Percentiles rank a stretch among this genome's conserved stretches.
Evolutionary conservation across 2,113 vertebrate genomes (phyloP).

Genomic region (Alethe diademata): DNA sequence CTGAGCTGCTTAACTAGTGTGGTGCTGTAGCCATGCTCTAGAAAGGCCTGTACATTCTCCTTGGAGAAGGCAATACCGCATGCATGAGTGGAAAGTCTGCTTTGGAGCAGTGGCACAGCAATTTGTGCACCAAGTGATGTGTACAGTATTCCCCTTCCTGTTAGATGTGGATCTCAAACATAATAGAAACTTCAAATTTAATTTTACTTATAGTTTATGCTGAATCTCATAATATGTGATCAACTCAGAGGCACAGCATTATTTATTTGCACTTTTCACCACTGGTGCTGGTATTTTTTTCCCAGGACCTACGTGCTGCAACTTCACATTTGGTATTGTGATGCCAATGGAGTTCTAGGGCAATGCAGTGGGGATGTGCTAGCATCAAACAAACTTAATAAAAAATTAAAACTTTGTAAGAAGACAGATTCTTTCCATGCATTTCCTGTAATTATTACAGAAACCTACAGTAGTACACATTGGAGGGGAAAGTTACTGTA

Average conservation of each 20-base stretch:
- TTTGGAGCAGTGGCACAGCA: neutral
- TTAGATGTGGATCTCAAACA: neutral
- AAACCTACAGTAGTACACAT: neutral
- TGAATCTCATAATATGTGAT: neutral
- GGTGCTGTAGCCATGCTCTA: neutral
- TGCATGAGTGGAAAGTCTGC: neutral
- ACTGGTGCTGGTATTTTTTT: neutral
- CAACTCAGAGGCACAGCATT: neutral
- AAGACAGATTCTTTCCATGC: neutral
- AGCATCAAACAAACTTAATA: neutral
- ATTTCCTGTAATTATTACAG: neutral
- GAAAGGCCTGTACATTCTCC: neutral
- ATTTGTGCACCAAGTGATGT: neutral
- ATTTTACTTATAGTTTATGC: neutral
- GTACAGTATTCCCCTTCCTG: neutral
- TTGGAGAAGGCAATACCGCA: accelerated
- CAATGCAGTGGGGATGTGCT: neutral
- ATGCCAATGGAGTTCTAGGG: neutral
- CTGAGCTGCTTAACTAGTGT: neutral
- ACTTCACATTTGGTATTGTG: neutral
- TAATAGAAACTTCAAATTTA: neutral
- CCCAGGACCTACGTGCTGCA: accelerated
- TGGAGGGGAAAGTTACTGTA: neutral
- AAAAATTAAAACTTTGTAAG: neutral
- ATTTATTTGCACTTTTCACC: neutral